Base-by-base conservation (phyloP, 1,140 invertebrate genomes). In the Caenorhabditis latens region DNA sequence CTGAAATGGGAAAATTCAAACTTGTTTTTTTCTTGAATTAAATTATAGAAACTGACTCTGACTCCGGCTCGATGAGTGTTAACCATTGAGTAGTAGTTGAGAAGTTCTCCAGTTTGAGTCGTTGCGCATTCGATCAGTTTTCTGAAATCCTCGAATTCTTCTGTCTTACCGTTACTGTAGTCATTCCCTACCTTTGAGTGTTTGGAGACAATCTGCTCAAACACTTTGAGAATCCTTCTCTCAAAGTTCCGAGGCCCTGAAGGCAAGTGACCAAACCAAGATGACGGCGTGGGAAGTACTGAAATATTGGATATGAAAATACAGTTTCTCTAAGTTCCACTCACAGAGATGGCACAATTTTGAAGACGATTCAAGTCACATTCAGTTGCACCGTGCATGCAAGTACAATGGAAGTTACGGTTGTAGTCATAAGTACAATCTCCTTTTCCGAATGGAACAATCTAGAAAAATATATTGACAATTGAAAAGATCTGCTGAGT, bases 211-310 rank as follows among this genome's bases (percentile, higher is more conserved):
- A 42, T 50, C 88, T 58, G 53, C 67, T 83, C n/a, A 89, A 88
- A 63, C 88, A 89, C 32, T 83, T 82, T 24, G 82, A 79, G 86
- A 89, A 89, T 40, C 88, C 88, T 21, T 89, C 88, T 84, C 86
- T 61, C 42, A 85, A 46, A 50, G 57, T 86, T 58, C 40, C 55
- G 32, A 89, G 65, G 24, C 88, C 88, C 55, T 89, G 88, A 42
- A 89, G 84, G 55, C 88, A 89, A 14, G 88, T 89, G 48, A 89
- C 88, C 13, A 89, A 67, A 4, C 88, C 88, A 8, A 89, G 88
- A 82, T 89, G 88, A 43, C 88, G 86, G 55, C 88, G 88, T 61
- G 88, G 88, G 40, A 89, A 89, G 58, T 89, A 89, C 88, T 89
- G 67, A 42, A 88, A 50, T 83, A 75, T 61, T 21, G 14, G 16